These are phyloP conservation scores for Ophion ellenae DNA, from an alignment of 2,888 invertebrate genomes.

Conservation along the genomic window DNA sequence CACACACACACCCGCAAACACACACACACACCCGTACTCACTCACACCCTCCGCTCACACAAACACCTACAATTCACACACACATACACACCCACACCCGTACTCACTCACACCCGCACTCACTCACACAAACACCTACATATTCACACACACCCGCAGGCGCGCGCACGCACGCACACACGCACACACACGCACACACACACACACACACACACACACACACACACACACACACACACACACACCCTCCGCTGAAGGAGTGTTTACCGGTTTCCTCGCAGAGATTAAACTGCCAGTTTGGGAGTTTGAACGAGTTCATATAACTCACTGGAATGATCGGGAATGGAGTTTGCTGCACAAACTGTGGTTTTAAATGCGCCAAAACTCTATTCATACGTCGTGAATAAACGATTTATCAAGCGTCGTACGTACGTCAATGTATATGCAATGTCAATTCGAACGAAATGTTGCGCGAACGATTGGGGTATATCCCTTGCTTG, in stretches of 20 bases:
- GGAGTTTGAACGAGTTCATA: constrained; percentile 52
- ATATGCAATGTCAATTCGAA: background rate
- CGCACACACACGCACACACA: background rate
- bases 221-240: background rate
- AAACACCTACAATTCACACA: background rate
- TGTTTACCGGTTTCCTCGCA: constrained; percentile 49
- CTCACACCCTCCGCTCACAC: background rate
- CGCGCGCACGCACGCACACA: background rate
- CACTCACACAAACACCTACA: background rate
- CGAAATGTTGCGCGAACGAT: constrained; percentile 2
- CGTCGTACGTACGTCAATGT: background rate
- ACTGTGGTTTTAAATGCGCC: constrained; percentile 15
- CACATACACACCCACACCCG: background rate
- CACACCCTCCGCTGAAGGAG: constrained; percentile 45
- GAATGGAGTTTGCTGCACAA: constrained; percentile 29
- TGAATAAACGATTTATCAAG: constrained; percentile 34
- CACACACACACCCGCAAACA: background rate
- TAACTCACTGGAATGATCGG: constrained; percentile 49
- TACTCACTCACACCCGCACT: background rate
- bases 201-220: background rate
- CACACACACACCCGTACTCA: background rate
- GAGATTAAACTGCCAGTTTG: constrained; percentile 62
- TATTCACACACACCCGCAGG: too few species aligned
- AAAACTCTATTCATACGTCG: constrained; percentile 17
- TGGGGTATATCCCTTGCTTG: background rate